Evolutionary conservation across 2,888 invertebrate species (phyloP).

Genomic region (Volucella inflata): DNA sequence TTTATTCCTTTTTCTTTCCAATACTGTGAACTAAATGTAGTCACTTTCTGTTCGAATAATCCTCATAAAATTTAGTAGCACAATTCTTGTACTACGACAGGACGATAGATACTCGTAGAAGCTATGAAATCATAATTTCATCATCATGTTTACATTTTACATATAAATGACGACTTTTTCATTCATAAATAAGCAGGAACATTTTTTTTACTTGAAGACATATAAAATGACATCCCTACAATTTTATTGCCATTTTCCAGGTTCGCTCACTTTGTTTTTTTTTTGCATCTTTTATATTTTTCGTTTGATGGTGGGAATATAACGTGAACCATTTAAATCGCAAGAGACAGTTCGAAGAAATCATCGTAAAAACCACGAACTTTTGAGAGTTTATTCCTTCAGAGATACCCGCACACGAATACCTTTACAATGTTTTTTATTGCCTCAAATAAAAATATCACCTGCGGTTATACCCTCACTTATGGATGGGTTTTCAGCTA

Average conservation of each 20-base stretch:
- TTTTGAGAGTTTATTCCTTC: conserved; percentile 51
- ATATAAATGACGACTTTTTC: conserved; percentile 50
- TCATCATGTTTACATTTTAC: conserved; percentile 61
- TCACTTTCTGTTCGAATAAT: conserved; percentile 48
- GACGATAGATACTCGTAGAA: background rate
- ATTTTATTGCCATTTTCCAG: conserved; percentile 59
- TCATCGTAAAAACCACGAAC: conserved; percentile 35
- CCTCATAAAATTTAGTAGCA: conserved; percentile 47
- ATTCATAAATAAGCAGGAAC: conserved; percentile 47
- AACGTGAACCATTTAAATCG: conserved; percentile 48
- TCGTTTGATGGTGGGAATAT: conserved; percentile 17
- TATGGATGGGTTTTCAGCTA: conserved; percentile 35
- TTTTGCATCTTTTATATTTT: conserved; percentile 10
- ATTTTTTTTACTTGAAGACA: background rate
- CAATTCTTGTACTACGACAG: conserved; percentile 9
- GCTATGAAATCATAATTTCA: conserved; percentile 59
- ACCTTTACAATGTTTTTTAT: conserved; percentile 56
- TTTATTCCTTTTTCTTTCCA: conserved; percentile 24
- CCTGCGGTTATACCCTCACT: conserved; percentile 55
- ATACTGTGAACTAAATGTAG: conserved; percentile 53
- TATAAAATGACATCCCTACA: conserved; percentile 48
- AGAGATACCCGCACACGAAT: conserved; percentile 32
- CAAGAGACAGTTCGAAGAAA: conserved; percentile 46
- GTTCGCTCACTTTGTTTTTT: conserved; percentile 20
- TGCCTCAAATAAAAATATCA: conserved; percentile 57